phyloP scores from a whole-genome alignment of 1,140 invertebrate genomes.

The Eueides isabella region DNA sequence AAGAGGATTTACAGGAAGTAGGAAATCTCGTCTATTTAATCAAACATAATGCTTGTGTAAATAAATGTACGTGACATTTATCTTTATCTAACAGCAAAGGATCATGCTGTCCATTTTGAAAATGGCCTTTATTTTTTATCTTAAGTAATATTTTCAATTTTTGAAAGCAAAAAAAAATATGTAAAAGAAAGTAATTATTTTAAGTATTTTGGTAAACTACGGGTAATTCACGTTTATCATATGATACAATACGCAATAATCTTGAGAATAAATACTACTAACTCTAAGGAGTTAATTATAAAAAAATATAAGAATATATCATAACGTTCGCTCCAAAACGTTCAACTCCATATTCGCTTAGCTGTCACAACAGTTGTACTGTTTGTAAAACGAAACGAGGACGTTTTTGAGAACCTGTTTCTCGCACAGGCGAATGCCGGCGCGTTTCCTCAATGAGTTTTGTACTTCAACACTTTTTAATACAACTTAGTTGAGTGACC shows the following conservation, averaged over 20 bases:
- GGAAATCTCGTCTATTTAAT: conserved; percentile 19
- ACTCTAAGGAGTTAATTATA: not conserved
- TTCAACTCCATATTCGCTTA: conserved; percentile 52
- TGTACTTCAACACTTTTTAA: conserved; percentile 51
- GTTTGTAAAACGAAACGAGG: conserved; percentile 67
- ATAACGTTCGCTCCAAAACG: not conserved
- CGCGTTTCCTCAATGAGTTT: conserved; percentile 58
- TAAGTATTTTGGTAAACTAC: too few relatives aligned
- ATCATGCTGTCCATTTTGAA: not conserved
- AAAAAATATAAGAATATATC: not conserved
- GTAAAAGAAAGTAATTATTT: too few relatives aligned
- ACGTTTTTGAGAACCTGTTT: conserved; percentile 66
- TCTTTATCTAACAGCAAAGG: conserved; percentile 12
- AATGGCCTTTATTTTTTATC: not conserved
- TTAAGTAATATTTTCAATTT: not conserved
- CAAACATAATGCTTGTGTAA: conserved; percentile 28
- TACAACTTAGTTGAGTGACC: conserved; percentile 50
- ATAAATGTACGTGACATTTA: conserved; percentile 35
- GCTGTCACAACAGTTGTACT: conserved; percentile 61
- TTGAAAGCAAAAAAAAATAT: too few relatives aligned
- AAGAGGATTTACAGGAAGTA: conserved; percentile 13
- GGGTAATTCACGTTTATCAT: too few relatives aligned
- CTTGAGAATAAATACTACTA: too few relatives aligned
- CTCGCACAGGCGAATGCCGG: conserved; percentile 45
- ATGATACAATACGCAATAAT: not conserved